Percentiles rank a stretch among this genome's conserved stretches.
phyloP scores from a whole-genome alignment of 2,797 vertebrate genomes.

The Silurus aristotelis region DNA sequence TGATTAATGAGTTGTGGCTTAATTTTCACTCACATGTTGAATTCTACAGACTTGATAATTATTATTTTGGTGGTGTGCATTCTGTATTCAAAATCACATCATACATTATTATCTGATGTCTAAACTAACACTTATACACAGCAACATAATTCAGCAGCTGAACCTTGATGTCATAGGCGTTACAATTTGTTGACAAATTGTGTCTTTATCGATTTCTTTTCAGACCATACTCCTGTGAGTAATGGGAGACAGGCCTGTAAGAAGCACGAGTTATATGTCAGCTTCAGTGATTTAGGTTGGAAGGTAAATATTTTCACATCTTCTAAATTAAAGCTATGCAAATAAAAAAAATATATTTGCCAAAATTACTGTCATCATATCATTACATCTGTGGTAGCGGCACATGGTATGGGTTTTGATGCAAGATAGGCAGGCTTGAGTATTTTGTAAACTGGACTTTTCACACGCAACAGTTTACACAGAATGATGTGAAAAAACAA shows the following conservation, averaged over 20 bases:
- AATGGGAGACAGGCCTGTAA: slow-evolving; percentile 82
- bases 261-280: slow-evolving; percentile 92
- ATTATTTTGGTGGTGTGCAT: background rate
- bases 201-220: slow-evolving; percentile 1
- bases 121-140: no score
- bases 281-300: slow-evolving; percentile 97
- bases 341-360: background rate
- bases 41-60: no score
- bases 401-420: background rate
- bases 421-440: background rate
- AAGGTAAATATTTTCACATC: slow-evolving; percentile 76
- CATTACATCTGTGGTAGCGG: background rate
- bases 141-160: no score
- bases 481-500: background rate
- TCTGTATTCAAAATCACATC: background rate
- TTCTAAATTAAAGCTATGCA: background rate
- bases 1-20: no score
- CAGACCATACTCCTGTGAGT: slow-evolving; percentile 73
- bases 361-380: background rate
- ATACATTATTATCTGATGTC: background rate
- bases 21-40: no score
- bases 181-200: background rate
- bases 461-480: background rate
- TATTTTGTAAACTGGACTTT: background rate
- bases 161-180: background rate